Evolutionary conservation across 2,113 vertebrate genomes (phyloP), one percentile per base, ranked within the genome.

Genomic region (Megaceryle torquata): DNA sequence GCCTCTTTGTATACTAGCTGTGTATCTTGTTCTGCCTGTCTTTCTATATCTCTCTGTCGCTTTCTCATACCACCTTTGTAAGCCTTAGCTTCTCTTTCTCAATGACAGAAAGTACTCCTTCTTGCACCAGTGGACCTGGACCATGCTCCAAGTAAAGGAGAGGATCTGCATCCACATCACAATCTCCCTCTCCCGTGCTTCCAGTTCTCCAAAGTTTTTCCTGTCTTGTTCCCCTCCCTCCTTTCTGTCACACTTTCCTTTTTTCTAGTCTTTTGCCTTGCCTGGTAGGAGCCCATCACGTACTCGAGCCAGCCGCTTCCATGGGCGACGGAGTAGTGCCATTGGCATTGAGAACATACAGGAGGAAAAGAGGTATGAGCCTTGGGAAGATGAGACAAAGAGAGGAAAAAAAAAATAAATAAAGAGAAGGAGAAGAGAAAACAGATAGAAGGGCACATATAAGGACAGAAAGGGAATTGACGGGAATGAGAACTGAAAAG

Each of bases 271-370:
- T 83, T 97, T 98, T 95, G 97, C 96, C 86, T 95, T 97, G 69
- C 96, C 97, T 88, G 95, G 96, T 92, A 94, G 97, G 93, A 98
- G 97, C 84, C 97, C 97, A 18, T 97, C 97, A 54, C 95, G 94
- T 61, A 94, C 96, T 81, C 97, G 96, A 95, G 95, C 95, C 88
- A 96, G 96, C 90, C 92, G 96, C 60, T 97, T 99, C 97, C 98
- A 98, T 39, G 98, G 98, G 63, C 98, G 99, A 25, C 98, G 99
- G 92, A 99, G 99, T 97, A 99, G 98, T 82, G 99, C 99, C 82
- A 99, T 99, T 74, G 99, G 99, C 88, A 99, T 99, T 79, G 99
- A 99, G 96, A 99, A 99, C 97, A 99, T 99, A 97, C 98, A 99
- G 97, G 99, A 99, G 89, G 99, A 99, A 97, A 99, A 98, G 97